phyloP scores from a whole-genome alignment of 1,140 invertebrate genomes.

The Atta colombica region DNA sequence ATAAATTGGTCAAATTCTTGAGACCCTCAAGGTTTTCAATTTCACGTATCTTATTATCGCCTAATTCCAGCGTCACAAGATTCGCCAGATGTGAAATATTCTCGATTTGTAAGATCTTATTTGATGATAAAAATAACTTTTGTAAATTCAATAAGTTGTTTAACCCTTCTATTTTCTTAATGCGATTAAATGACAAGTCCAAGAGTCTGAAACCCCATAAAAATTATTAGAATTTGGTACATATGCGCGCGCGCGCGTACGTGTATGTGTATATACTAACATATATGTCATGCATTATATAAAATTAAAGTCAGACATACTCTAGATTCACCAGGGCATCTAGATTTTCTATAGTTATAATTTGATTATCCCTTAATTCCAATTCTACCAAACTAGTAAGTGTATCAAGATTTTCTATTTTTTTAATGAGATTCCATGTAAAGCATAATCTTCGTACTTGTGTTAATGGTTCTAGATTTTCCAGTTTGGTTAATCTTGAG shows the following conservation, averaged over 20 bases:
- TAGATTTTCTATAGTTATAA: slow-evolving; percentile 95
- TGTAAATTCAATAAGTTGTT: slow-evolving; percentile 93
- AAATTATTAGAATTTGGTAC: slow-evolving; percentile 1
- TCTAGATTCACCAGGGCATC: slow-evolving; percentile 95
- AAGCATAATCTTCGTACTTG: slow-evolving; percentile 94
- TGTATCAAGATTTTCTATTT: slow-evolving; percentile 95
- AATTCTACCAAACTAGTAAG: slow-evolving; percentile 93
- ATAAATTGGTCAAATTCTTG: slow-evolving; percentile 92
- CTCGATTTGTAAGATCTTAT: slow-evolving; percentile 97
- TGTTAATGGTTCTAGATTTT: slow-evolving; percentile 92
- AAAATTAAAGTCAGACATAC: slow-evolving; percentile 88
- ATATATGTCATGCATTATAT: too few species aligned
- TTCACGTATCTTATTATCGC: slow-evolving; percentile 96
- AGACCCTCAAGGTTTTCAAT: slow-evolving; percentile 95
- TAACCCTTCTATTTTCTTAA: slow-evolving; percentile 95
- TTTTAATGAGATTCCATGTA: slow-evolving; percentile 98
- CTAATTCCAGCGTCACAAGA: slow-evolving; percentile 96
- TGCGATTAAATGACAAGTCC: slow-evolving; percentile 99
- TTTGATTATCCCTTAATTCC: slow-evolving; percentile 99
- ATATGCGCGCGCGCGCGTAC: not conserved
- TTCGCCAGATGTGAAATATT: slow-evolving; percentile 94
- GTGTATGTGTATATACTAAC: too few species aligned
- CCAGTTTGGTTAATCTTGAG: slow-evolving; percentile 92
- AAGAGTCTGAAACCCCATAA: slow-evolving; percentile 90
- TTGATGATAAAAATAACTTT: slow-evolving; percentile 97